Percentiles rank a stretch among this genome's conserved stretches.
phyloP scores from a whole-genome alignment of 2,797 vertebrate species.

The Tragopan temminckii region DNA sequence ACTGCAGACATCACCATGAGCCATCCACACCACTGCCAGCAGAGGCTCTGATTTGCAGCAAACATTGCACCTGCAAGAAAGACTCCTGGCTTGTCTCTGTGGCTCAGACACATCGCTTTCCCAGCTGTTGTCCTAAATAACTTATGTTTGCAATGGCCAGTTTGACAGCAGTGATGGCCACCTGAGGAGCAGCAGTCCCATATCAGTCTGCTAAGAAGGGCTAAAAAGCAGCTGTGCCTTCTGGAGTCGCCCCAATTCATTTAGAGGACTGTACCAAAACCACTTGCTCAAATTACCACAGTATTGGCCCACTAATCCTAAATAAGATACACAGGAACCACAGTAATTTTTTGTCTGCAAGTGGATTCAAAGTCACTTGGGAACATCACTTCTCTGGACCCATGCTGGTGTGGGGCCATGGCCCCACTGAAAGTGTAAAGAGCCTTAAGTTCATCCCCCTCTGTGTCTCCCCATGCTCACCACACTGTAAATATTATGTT shows the following conservation, averaged over 20 bases:
- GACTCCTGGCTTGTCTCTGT: background rate
- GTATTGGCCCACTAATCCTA: background rate
- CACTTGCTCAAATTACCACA: background rate
- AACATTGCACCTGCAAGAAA: too few relatives aligned
- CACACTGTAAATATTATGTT: background rate
- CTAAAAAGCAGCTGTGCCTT: background rate
- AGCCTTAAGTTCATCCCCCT: background rate
- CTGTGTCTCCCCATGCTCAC: background rate
- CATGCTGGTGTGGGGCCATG: background rate
- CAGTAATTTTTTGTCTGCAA: background rate
- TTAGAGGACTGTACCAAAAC: background rate
- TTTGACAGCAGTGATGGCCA: rapidly evolving
- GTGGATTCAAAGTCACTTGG: background rate
- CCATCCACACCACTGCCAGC: background rate
- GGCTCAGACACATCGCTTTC: background rate
- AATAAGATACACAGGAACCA: background rate
- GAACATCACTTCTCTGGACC: background rate
- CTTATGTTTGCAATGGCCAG: background rate
- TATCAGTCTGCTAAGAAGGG: background rate
- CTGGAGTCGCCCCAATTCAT: background rate
- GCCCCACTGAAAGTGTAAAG: background rate
- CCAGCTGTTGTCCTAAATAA: background rate
- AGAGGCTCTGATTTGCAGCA: background rate
- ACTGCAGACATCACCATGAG: rapidly evolving
- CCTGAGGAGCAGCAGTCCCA: background rate